phyloP scores from a whole-genome alignment of 1,140 invertebrate genomes.

The Lutraria rhynchaena region DNA sequence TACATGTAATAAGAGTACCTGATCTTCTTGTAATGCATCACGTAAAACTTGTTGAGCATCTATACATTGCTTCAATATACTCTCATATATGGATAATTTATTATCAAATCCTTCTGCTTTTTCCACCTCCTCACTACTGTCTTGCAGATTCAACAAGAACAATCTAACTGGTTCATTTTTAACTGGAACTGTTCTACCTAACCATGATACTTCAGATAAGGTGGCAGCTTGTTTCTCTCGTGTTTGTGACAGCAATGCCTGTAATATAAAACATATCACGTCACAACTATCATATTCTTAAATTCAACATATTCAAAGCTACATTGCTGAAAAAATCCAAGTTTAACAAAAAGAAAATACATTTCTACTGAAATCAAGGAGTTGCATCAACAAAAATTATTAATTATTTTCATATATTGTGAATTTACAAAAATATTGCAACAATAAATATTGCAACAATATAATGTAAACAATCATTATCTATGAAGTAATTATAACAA shows the following conservation, averaged over 20 bases:
- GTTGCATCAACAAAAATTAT: no score
- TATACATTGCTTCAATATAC: constrained; percentile 96
- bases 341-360: no score
- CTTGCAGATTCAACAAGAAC: constrained; percentile 91
- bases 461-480: no score
- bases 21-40: constrained; percentile 92
- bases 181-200: constrained; percentile 89
- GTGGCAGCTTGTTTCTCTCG: constrained; percentile 89
- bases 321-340: no score
- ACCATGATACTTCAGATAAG: constrained; percentile 94
- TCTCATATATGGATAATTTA: constrained; percentile 88
- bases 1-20: constrained; percentile 83
- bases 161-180: constrained; percentile 90
- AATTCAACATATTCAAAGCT: no score
- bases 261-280: constrained; percentile 34
- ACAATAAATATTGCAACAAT: no score
- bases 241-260: constrained; percentile 93
- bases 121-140: constrained; percentile 88
- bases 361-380: no score
- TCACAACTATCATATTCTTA: no score
- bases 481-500: no score
- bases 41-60: constrained; percentile 94
- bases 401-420: no score
- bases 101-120: constrained; percentile 83
- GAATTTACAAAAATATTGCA: no score